Evolutionary conservation across 64 coral and sea anemone species (phyloP).

Genomic region (Dendronephthya gigantea): DNA sequence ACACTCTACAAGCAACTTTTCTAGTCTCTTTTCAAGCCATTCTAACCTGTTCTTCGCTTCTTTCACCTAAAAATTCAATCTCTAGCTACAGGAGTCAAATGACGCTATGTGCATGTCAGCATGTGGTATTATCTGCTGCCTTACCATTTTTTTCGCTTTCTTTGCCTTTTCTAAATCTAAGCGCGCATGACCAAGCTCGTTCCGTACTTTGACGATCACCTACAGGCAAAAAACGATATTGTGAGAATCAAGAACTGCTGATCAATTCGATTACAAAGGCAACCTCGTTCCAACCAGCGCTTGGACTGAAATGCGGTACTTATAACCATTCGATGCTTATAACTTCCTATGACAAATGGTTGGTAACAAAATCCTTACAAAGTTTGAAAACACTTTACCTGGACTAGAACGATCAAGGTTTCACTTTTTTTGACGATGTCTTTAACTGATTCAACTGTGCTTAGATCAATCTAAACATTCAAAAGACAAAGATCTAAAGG

Average conservation of each 20-base stretch:
- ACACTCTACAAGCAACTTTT: conserved; percentile 61
- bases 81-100: neutral
- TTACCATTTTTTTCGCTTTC: conserved; percentile 64
- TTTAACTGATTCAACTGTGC: neutral
- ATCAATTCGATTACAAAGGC: too few species aligned
- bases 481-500: too few species aligned
- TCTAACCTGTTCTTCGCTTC: conserved; percentile 73
- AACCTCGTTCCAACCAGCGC: too few species aligned
- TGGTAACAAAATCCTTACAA: neutral
- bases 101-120: neutral
- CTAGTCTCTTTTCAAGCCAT: conserved; percentile 86
- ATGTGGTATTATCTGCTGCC: neutral
- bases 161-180: conserved; percentile 77
- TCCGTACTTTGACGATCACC: conserved; percentile 87
- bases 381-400: neutral
- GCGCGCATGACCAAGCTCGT: conserved; percentile 88
- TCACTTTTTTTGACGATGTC: neutral
- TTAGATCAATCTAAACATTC: neutral
- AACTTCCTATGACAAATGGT: too few species aligned
- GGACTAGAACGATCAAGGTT: neutral
- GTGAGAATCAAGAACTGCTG: neutral
- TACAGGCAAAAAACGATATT: neutral
- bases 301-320: too few species aligned
- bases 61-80: conserved; percentile 62
- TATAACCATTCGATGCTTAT: too few species aligned